Percentiles rank a stretch among this genome's conserved stretches.
phyloP scores from a whole-genome alignment of 2,888 invertebrate species.

The Mechanitis messenoides region DNA sequence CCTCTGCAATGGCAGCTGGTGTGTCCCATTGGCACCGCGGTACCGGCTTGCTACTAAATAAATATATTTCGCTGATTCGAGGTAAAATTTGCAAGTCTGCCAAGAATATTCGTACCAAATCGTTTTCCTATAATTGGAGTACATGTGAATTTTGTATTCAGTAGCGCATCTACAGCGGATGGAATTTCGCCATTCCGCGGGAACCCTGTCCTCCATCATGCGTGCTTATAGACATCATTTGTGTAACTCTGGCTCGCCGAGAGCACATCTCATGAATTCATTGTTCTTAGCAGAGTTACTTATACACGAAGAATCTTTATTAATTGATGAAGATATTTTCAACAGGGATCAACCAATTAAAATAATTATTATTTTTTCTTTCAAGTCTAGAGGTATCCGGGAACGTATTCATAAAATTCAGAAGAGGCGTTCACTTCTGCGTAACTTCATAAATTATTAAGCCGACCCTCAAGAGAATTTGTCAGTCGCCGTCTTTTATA shows the following conservation, averaged over 20 bases:
- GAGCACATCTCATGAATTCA: constrained; percentile 16
- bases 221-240: constrained; percentile 73
- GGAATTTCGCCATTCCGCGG: constrained; percentile 70
- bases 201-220: constrained; percentile 68
- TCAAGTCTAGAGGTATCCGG: constrained; percentile 15
- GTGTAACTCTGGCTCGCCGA: constrained; percentile 37
- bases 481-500: constrained; percentile 55
- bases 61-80: constrained; percentile 74
- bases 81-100: constrained; percentile 75
- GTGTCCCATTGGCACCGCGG: constrained; percentile 53
- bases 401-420: constrained; percentile 26
- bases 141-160: constrained; percentile 77
- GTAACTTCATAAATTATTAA: constrained; percentile 52
- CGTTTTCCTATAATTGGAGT: constrained; percentile 78
- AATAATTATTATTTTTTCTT: neutral
- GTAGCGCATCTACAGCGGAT: constrained; percentile 72
- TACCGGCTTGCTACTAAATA: constrained; percentile 68
- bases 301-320: neutral
- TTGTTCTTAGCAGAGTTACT: constrained; percentile 6
- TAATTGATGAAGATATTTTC: neutral
- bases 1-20: constrained; percentile 42
- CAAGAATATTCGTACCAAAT: constrained; percentile 77
- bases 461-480: constrained; percentile 46
- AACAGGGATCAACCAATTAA: neutral
- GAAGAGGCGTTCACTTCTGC: constrained; percentile 34